A percentile compares a stretch with the other conserved stretches of the same genome.
Evolutionary conservation across 2,888 invertebrate species (phyloP).

Genomic region (Idaea biselata): DNA sequence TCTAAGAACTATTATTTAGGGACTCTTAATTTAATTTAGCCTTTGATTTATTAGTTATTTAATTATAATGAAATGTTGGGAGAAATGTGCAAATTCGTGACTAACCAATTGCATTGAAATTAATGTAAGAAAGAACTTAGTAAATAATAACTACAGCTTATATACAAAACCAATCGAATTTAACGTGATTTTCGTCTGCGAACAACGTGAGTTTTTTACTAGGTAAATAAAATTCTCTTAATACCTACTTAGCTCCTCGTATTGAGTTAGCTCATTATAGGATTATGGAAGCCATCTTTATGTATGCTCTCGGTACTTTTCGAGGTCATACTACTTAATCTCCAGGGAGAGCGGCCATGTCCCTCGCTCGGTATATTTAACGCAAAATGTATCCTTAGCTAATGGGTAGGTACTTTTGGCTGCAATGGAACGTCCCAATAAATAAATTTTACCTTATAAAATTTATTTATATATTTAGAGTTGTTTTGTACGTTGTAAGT

Average conservation of each 20-base stretch:
- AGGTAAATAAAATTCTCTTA: constrained; percentile 31
- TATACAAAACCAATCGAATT: neutral
- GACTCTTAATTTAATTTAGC: no score
- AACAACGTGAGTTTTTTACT: constrained; percentile 18
- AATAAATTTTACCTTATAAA: no score
- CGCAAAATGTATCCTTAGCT: no score
- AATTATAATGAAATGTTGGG: no score
- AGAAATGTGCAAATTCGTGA: no score
- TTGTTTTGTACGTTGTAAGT: no score
- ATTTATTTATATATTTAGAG: no score
- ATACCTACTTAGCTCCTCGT: constrained; percentile 30
- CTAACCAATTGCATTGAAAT: no score
- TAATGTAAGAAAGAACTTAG: neutral
- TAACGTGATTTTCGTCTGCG: neutral
- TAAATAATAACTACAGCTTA: neutral
- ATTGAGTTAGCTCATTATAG: constrained; percentile 42
- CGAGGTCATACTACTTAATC: constrained; percentile 32
- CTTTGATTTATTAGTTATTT: no score
- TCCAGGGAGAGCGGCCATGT: neutral
- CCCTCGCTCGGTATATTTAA: neutral
- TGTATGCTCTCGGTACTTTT: constrained; percentile 42
- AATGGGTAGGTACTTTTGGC: no score
- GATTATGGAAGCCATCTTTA: constrained; percentile 43
- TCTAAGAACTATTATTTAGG: no score
- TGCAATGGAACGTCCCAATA: no score